phyloP scores from a whole-genome alignment of 2,888 invertebrate genomes.

The Papilio elwesi region DNA sequence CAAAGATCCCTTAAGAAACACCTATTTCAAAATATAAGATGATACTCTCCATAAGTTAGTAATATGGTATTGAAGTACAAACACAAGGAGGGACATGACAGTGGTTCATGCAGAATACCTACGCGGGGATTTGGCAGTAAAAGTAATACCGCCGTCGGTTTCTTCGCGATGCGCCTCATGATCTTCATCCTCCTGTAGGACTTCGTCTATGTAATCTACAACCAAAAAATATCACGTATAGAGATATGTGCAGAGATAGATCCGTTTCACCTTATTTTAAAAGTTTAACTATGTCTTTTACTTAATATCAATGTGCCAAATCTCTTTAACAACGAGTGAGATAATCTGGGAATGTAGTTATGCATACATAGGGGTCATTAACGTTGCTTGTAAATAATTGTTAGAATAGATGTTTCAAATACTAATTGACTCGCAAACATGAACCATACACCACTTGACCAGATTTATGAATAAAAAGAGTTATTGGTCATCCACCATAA shows the following conservation, averaged over 20 bases:
- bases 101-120: constrained; percentile 84
- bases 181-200: constrained; percentile 87
- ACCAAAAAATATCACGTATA: constrained; percentile 12
- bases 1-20: neutral
- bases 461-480: neutral
- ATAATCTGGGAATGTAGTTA: neutral
- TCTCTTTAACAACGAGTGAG: neutral
- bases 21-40: neutral
- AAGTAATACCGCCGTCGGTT: constrained; percentile 94
- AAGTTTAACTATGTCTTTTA: neutral
- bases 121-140: constrained; percentile 95
- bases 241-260: neutral
- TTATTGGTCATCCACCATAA: constrained; percentile 1
- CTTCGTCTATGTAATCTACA: constrained; percentile 93
- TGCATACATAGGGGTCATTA: neutral
- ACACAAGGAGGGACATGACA: constrained; percentile 63
- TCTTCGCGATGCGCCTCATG: constrained; percentile 82
- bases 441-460: neutral
- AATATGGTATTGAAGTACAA: constrained; percentile 56
- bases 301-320: neutral
- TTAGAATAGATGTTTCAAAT: neutral
- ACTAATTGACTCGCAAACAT: neutral
- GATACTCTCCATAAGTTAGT: neutral
- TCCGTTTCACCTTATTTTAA: neutral
- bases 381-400: neutral